These are phyloP conservation scores for Bovichtus variegatus DNA, from an alignment of 2,797 vertebrate species.

Conservation along the genomic window DNA sequence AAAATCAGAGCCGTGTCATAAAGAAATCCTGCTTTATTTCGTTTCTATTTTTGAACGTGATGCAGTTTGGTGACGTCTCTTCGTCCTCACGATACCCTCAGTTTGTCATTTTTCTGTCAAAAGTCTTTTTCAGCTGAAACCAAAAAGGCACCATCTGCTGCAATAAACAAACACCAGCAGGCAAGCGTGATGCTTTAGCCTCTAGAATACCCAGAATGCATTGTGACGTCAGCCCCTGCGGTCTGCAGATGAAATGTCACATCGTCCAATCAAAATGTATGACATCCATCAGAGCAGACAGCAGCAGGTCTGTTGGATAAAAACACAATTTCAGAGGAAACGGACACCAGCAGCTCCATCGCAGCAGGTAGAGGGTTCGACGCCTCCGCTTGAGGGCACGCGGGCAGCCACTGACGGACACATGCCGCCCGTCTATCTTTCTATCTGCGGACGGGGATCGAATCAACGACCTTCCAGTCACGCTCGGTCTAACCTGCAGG, in stretches of 20 bases:
- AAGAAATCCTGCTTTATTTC: too few relatives aligned
- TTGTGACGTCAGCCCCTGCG: background rate
- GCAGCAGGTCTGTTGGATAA: background rate
- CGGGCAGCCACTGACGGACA: background rate
- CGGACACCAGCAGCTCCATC: conserved; percentile 4
- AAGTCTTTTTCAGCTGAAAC: background rate
- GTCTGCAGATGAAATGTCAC: conserved; percentile 4
- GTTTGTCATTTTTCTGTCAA: background rate
- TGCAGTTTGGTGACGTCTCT: too few relatives aligned
- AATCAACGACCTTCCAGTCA: conserved; percentile 17
- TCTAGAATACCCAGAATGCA: conserved; percentile 29
- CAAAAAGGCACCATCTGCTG: conserved; percentile 5
- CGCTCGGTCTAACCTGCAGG: conserved; percentile 28
- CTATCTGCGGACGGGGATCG: background rate
- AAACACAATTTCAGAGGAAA: background rate
- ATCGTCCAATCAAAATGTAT: conserved; percentile 11
- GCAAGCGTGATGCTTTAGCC: background rate
- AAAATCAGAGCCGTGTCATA: too few relatives aligned
- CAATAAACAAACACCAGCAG: conserved; percentile 13
- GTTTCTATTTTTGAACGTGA: too few relatives aligned
- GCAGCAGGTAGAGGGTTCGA: background rate
- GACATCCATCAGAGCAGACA: conserved; percentile 19
- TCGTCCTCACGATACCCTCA: background rate
- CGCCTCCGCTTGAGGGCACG: background rate
- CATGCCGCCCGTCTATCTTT: too few relatives aligned